These are phyloP conservation scores for Hycleus cichorii DNA, from an alignment of 1,140 invertebrate species.

Conservation along the genomic window DNA sequence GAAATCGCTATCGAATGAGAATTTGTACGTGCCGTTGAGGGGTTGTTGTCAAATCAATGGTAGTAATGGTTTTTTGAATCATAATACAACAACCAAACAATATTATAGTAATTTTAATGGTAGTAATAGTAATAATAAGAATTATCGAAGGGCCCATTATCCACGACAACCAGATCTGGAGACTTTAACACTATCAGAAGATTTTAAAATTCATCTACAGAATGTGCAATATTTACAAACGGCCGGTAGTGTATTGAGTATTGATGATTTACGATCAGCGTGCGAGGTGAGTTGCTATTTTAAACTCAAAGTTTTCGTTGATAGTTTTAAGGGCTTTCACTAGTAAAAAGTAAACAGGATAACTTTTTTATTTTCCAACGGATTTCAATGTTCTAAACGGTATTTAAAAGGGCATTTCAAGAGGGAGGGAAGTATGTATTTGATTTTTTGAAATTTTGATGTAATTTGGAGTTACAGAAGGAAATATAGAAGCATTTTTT, in stretches of 20 bases:
- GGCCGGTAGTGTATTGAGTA: conserved; percentile 51
- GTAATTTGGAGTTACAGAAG: too few species aligned
- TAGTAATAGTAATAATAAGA: conserved; percentile 19
- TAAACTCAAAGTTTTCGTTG: background rate
- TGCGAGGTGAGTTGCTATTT: conserved; percentile 32
- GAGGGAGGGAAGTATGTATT: too few species aligned
- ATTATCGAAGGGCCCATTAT: conserved; percentile 33
- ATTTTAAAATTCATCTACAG: conserved; percentile 59
- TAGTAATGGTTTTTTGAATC: conserved; percentile 23
- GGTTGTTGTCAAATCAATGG: conserved; percentile 32
- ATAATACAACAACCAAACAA: conserved; percentile 13
- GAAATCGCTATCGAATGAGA: conserved; percentile 52
- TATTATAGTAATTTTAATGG: too few species aligned
- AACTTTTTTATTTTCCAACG: too few species aligned
- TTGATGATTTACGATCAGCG: conserved; percentile 31
- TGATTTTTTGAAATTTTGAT: too few species aligned
- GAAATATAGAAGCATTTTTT: too few species aligned
- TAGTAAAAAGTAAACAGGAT: too few species aligned
- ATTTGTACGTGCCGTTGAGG: conserved; percentile 40
- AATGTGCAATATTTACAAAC: conserved; percentile 61
- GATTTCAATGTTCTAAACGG: too few species aligned
- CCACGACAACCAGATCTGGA: conserved; percentile 37
- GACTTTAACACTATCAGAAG: conserved; percentile 42
- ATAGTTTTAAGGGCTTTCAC: too few species aligned
- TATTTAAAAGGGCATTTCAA: too few species aligned